These are phyloP conservation scores for Ginglymostoma cirratum DNA, from an alignment of 2,113 vertebrate species.

Conservation along the genomic window DNA sequence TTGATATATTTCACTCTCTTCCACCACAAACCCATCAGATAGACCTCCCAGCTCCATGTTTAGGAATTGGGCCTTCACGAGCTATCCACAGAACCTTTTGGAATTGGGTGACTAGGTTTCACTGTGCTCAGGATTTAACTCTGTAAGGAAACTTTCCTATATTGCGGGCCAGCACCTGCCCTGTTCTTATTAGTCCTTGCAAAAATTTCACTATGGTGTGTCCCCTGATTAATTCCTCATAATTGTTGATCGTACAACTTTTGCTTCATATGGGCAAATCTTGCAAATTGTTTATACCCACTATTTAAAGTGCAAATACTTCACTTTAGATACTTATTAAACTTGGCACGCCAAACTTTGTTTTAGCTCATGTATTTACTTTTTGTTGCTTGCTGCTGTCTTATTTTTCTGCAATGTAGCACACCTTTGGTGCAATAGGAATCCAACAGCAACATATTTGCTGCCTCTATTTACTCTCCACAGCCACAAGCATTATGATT, in stretches of 20 bases:
- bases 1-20: neutral
- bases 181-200: neutral
- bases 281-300: neutral
- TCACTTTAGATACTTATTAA: neutral
- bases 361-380: neutral
- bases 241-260: neutral
- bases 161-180: neutral
- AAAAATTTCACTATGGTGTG: neutral
- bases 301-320: neutral
- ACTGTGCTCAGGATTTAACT: neutral
- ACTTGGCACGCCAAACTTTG: neutral
- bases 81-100: neutral
- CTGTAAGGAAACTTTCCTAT: neutral
- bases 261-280: neutral
- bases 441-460: neutral
- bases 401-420: neutral
- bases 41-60: neutral
- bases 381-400: neutral
- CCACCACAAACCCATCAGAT: neutral
- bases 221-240: neutral
- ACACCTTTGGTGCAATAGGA: neutral
- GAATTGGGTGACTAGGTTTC: neutral
- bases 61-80: neutral
- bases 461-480: neutral
- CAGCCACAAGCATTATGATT: neutral